Percentiles rank a stretch among this genome's conserved stretches.
phyloP scores from a whole-genome alignment of 2,888 invertebrate species.

The Acrobasis suavella region DNA sequence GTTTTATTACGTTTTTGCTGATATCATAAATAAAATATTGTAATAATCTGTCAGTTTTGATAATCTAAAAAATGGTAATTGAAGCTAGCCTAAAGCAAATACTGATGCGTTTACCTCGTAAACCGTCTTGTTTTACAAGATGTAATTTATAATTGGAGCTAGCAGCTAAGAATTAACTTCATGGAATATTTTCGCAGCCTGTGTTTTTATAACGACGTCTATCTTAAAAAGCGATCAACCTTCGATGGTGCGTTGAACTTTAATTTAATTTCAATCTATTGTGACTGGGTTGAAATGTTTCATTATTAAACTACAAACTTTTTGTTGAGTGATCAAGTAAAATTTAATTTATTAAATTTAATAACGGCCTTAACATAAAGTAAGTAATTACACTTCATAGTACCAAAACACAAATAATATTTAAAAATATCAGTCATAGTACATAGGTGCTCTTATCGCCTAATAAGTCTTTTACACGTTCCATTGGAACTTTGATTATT shows the following conservation, averaged over 20 bases:
- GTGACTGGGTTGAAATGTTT: neutral
- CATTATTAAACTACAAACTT: neutral
- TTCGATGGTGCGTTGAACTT: neutral
- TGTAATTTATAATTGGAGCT: conserved; percentile 1
- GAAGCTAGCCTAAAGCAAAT: neutral
- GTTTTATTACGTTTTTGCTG: conserved; percentile 48
- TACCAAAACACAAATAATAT: too few species aligned
- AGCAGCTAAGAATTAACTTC: neutral
- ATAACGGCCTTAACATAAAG: too few species aligned
- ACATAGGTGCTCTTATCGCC: too few species aligned
- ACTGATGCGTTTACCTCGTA: conserved; percentile 2
- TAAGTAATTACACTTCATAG: too few species aligned
- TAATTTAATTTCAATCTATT: neutral
- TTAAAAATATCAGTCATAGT: too few species aligned
- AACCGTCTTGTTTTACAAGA: conserved; percentile 3
- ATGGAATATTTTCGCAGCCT: neutral
- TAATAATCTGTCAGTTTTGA: conserved; percentile 15
- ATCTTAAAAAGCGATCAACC: neutral
- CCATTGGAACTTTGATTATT: too few species aligned
- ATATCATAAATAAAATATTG: conserved; percentile 36
- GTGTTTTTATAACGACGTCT: neutral
- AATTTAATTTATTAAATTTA: too few species aligned
- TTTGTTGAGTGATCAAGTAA: too few species aligned
- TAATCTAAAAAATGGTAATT: neutral
- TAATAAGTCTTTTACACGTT: too few species aligned